Percentiles rank a stretch among this genome's conserved stretches.
Conservation (phyloP, 2,888 invertebrate species). For the Ophion ellenae region DNA sequence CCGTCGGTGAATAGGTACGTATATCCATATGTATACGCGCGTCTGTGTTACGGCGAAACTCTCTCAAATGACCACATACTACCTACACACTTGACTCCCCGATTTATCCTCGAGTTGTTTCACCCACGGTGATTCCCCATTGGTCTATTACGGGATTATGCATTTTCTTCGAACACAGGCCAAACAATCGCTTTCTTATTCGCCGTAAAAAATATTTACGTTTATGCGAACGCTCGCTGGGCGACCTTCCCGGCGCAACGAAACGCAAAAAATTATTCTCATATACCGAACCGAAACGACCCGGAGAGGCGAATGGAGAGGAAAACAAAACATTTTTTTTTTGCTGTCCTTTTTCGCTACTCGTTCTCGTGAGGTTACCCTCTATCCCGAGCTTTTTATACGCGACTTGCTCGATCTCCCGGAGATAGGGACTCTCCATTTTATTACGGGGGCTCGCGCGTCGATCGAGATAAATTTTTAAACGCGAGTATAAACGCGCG, state of each 20-base stretch:
- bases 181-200: conserved; percentile 9
- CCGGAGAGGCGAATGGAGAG: background rate
- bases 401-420: background rate
- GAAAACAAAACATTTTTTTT: background rate
- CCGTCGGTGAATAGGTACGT: background rate
- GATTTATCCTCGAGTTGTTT: conserved; percentile 42
- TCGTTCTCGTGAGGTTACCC: background rate
- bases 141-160: conserved; percentile 6
- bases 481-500: background rate
- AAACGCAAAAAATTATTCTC: background rate
- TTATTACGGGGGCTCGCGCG: background rate
- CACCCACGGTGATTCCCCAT: background rate
- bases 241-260: background rate
- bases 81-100: conserved; percentile 10
- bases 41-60: conserved; percentile 9
- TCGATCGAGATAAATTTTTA: background rate
- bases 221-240: background rate
- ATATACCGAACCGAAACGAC: background rate
- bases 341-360: background rate
- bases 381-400: background rate
- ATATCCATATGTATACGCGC: background rate
- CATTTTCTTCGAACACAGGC: background rate
- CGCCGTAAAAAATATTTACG: background rate
- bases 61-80: conserved; percentile 20
- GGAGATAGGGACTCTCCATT: background rate